Evolutionary conservation across 2,888 invertebrate species (phyloP), one percentile per base, ranked within the genome.

Genomic region (Temnothorax rugatulus): DNA sequence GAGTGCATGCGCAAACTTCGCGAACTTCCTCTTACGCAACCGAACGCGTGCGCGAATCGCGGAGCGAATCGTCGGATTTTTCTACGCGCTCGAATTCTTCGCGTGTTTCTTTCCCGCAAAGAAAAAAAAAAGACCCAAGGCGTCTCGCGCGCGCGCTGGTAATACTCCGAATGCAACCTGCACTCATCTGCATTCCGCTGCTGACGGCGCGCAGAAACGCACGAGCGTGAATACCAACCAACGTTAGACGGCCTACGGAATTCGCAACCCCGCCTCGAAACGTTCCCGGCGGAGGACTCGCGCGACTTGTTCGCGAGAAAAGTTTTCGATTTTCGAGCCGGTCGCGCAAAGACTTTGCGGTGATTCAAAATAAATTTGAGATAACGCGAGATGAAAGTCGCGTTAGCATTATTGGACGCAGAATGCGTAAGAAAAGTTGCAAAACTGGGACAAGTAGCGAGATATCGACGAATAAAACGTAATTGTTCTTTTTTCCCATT

Each of bases 11-110:
- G 79, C 25, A 59, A 79, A 79, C 71, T 73, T 81, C 38, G 73
- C 59, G n/a, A 50, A 25, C 84, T 83, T 83, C 79, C 74, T 82
- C 52, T 77, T 83, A 77, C 82, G 79, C 76, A 52, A 83, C 83
- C 34, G 50, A 29, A 29, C 64, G 4, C 52, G 68, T 29, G 29
- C 25, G 74, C 83, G 69, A 52, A 44, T 41, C 25, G 8, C 73
- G 75, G 11, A 54, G 54, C 54, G 29, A 29, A 29, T 29, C 29
- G 61, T 57, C 41, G 74, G 76, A 66, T 71, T 85, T 79, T 81
- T 74, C 79, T 71, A 59, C 81, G 74, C 57, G 66, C 82, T 64
- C 84, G 66, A 84, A 83, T 83, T 76, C 74, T 76, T 76, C 15
- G 66, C 83, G 75, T 57, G 63, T 83, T 71, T 83, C 68, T 44